phyloP scores from a whole-genome alignment of 2,797 vertebrate species.

The Oreochromis mossambicus region DNA sequence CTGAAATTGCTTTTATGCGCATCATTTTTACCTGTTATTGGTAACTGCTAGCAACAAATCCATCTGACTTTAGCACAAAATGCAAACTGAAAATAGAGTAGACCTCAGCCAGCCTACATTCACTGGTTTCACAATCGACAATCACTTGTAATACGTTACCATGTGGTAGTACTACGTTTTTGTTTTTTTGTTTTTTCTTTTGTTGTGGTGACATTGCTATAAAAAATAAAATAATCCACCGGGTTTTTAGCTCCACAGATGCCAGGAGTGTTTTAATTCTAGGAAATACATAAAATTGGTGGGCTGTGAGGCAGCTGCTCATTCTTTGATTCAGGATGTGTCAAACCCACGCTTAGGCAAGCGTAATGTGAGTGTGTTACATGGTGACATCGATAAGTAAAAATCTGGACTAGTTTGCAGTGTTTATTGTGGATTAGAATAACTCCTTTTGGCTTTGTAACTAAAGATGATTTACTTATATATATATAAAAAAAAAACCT shows the following conservation, averaged over 20 bases:
- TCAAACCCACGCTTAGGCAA: not conserved
- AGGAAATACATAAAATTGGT: not conserved
- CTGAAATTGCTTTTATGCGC: fast-evolving
- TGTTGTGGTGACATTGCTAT: not conserved
- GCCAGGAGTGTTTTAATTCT: not conserved
- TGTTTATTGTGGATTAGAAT: no score
- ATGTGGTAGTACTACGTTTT: not conserved
- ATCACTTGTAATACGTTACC: not conserved
- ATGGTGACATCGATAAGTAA: not conserved
- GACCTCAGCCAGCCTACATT: not conserved
- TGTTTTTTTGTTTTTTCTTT: not conserved
- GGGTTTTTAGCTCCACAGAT: not conserved
- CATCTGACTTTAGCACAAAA: not conserved
- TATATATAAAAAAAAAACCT: not conserved
- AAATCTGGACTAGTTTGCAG: no score
- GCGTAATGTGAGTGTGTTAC: not conserved
- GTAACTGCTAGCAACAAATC: not conserved
- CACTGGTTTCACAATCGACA: not conserved
- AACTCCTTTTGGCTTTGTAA: no score
- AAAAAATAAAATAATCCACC: not conserved
- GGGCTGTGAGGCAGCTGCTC: not conserved
- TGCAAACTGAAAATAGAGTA: not conserved
- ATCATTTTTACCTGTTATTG: not conserved
- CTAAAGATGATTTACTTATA: no score
- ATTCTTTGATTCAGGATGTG: not conserved